These are phyloP conservation scores for Columba janthina DNA, from an alignment of 2,113 vertebrate genomes.

Conservation along the genomic window DNA sequence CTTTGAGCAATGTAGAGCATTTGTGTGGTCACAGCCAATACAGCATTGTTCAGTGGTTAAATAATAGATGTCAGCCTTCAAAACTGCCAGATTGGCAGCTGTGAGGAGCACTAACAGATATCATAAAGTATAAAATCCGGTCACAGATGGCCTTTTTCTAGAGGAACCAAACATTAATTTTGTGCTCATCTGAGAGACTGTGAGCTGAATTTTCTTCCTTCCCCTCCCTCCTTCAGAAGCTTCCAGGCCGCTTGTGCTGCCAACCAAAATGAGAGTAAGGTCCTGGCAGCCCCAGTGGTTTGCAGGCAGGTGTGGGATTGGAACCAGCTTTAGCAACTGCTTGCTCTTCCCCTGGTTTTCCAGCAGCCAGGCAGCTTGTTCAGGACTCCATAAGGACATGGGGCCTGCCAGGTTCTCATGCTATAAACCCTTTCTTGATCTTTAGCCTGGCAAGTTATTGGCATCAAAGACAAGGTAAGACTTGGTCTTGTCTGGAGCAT, in stretches of 20 bases:
- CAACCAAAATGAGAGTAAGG: not conserved
- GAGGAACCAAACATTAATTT: slow-evolving; percentile 5
- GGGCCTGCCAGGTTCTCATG: accelerated
- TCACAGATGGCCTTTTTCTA: slow-evolving; percentile 22
- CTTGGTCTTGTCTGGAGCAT: not conserved
- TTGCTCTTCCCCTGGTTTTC: not conserved
- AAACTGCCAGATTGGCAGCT: slow-evolving; percentile 22
- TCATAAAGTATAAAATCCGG: not conserved
- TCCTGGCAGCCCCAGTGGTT: accelerated
- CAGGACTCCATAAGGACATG: not conserved
- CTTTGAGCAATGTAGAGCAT: not conserved
- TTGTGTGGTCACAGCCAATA: not conserved
- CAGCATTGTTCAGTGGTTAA: not conserved
- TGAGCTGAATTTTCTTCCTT: not conserved
- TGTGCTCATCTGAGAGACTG: not conserved
- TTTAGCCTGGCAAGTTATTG: not conserved
- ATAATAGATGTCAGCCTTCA: slow-evolving; percentile 19
- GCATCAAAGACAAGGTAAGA: not conserved
- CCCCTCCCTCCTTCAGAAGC: not conserved
- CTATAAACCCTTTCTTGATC: not conserved
- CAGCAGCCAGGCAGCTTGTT: not conserved
- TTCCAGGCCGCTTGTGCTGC: not conserved
- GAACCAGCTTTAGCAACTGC: not conserved
- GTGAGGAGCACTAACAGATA: not conserved
- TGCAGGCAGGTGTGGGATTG: not conserved